Conservation (phyloP, 2,113 vertebrate genomes). For the Mirza zaza region DNA sequence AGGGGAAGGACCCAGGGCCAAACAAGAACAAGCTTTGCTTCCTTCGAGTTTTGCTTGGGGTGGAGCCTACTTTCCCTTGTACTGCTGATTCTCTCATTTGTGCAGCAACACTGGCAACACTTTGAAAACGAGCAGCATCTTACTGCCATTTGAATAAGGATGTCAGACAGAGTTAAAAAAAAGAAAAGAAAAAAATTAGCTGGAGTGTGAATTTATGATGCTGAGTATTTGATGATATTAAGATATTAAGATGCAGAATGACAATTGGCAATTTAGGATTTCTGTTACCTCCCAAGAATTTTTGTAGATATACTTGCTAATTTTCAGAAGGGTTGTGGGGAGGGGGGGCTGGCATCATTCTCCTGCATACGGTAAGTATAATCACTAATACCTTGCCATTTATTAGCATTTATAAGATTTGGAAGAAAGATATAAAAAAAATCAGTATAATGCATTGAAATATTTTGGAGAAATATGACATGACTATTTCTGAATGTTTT, state of each 20-base stretch:
- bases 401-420: conserved; percentile 6
- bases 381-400: background rate
- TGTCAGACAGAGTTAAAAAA: background rate
- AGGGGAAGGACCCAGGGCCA: background rate
- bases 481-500: conserved; percentile 39
- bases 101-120: background rate
- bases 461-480: conserved; percentile 1
- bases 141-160: background rate
- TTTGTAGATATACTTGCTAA: background rate
- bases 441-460: background rate
- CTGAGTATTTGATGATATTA: background rate
- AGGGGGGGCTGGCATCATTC: background rate
- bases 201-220: background rate
- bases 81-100: background rate
- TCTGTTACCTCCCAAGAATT: background rate
- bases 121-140: background rate
- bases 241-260: background rate
- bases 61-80: background rate
- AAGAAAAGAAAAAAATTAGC: background rate
- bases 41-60: background rate
- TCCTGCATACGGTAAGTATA: background rate
- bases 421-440: background rate
- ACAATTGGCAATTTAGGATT: background rate
- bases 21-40: background rate
- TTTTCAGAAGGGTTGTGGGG: background rate